These are phyloP conservation scores for Loripinus fragilis DNA, from an alignment of 2,888 invertebrate genomes.

Conservation along the genomic window DNA sequence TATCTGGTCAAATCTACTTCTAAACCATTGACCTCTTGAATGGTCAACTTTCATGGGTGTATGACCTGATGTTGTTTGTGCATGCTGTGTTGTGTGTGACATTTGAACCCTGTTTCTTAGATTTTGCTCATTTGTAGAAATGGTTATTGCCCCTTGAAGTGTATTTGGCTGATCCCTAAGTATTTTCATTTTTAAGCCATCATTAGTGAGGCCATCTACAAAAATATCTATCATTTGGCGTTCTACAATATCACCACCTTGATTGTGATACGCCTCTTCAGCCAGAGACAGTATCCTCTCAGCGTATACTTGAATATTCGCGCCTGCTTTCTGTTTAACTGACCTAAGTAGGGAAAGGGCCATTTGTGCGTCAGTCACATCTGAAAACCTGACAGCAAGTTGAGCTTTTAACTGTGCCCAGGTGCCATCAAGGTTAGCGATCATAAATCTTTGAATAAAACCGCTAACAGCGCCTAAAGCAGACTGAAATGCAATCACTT, in stretches of 20 bases:
- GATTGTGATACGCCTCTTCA: slow-evolving; percentile 23
- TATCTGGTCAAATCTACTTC: background rate
- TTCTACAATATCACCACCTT: slow-evolving; percentile 20
- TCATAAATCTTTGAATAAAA: slow-evolving; percentile 18
- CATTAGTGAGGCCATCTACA: slow-evolving; percentile 22
- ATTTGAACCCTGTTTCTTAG: too few species aligned
- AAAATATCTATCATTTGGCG: slow-evolving; percentile 29
- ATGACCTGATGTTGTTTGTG: too few species aligned
- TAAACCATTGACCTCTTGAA: background rate
- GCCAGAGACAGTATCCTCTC: slow-evolving; percentile 26
- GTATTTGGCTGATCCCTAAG: too few species aligned
- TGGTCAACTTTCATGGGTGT: slow-evolving; percentile 8
- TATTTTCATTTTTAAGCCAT: too few species aligned
- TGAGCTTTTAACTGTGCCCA: too few species aligned
- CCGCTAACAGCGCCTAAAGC: slow-evolving; percentile 21
- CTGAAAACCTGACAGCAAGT: too few species aligned
- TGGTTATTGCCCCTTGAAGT: too few species aligned
- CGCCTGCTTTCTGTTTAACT: slow-evolving; percentile 3
- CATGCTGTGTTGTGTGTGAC: background rate
- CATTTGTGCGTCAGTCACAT: too few species aligned
- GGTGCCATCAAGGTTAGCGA: background rate
- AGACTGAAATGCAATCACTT: too few species aligned
- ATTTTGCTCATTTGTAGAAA: too few species aligned
- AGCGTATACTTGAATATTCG: slow-evolving; percentile 17
- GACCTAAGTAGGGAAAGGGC: too few species aligned